phyloP scores from a whole-genome alignment of 2,797 vertebrate genomes.

The Sebastes dallii region DNA sequence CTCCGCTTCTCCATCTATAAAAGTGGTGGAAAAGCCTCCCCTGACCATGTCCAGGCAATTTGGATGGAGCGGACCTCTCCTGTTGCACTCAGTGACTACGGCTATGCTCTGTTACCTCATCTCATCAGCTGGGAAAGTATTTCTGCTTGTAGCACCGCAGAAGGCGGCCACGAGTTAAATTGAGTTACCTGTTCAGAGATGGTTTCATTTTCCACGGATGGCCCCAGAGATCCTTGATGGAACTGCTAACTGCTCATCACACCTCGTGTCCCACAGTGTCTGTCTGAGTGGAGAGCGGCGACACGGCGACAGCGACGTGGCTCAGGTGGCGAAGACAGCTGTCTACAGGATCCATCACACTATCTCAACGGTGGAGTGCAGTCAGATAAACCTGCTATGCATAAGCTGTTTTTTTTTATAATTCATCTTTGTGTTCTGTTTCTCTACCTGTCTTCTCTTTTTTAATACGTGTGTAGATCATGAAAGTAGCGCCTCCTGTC shows the following conservation, averaged over 20 bases:
- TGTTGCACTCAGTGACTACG: constrained; percentile 67
- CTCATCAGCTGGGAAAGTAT: constrained; percentile 81
- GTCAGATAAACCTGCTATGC: constrained; percentile 26
- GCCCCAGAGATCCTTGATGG: constrained; percentile 78
- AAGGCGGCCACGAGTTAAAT: constrained; percentile 76
- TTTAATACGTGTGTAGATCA: background rate
- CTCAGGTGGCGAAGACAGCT: constrained; percentile 59
- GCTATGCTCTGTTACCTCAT: constrained; percentile 80
- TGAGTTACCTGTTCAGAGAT: constrained; percentile 82
- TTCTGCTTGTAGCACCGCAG: constrained; percentile 75
- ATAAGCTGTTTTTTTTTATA: constrained; percentile 6
- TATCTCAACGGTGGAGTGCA: constrained; percentile 35
- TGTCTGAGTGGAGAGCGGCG: constrained; percentile 48
- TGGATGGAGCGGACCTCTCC: constrained; percentile 60
- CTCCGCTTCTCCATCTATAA: constrained; percentile 63
- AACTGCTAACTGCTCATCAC: constrained; percentile 78
- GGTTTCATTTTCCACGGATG: constrained; percentile 80
- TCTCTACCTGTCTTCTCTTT: background rate
- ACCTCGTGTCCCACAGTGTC: constrained; percentile 66
- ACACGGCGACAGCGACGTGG: constrained; percentile 16
- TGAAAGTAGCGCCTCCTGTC: background rate
- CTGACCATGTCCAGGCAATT: constrained; percentile 77
- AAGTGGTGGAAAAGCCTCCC: constrained; percentile 66
- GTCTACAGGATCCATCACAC: constrained; percentile 56
- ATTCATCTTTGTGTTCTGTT: background rate